Conservation (phyloP, 2,888 invertebrate species). For the Pyrocoelia pectoralis region DNA sequence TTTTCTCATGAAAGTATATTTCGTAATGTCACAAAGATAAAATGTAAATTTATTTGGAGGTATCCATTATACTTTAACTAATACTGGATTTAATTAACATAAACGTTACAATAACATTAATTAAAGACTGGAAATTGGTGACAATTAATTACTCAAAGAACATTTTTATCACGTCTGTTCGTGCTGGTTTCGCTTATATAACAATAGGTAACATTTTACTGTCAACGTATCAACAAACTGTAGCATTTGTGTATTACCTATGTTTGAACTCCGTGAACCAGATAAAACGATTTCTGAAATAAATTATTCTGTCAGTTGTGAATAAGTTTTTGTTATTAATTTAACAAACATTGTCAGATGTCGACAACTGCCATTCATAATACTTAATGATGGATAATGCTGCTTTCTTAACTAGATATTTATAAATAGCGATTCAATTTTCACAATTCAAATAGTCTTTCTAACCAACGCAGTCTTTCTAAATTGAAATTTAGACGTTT, state of each 20-base stretch:
- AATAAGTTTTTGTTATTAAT: not conserved
- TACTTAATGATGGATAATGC: not conserved
- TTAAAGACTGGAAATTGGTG: no score
- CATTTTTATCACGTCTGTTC: not conserved
- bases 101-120: no score
- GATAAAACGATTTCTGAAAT: not conserved
- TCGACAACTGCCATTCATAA: slow-evolving; percentile 1
- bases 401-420: not conserved
- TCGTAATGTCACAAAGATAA: no score
- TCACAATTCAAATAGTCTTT: not conserved
- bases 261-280: not conserved
- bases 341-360: slow-evolving; percentile 1
- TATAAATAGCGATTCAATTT: not conserved
- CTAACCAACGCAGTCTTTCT: not conserved
- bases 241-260: not conserved
- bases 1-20: no score
- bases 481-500: not conserved
- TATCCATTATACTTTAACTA: no score
- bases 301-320: not conserved
- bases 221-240: not conserved
- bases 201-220: not conserved
- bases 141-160: not conserved
- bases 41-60: no score
- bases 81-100: no score
- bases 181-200: not conserved